Percentiles rank a stretch among this genome's conserved stretches.
Conservation (phyloP, 2,888 invertebrate species). For the Eubasilissa splendida region DNA sequence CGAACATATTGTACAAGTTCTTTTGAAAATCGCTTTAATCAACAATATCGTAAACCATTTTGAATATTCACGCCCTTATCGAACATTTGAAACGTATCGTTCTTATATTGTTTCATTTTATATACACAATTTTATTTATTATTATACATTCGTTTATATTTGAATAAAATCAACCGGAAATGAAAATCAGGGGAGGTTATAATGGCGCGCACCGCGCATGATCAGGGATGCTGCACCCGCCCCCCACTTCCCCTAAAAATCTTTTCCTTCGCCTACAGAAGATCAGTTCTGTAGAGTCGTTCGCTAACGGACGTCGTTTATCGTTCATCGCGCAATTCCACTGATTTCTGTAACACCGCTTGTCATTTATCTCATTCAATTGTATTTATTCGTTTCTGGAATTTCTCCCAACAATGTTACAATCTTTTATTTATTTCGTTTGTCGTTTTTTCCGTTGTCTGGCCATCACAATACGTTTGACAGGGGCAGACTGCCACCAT, state of each 20-base stretch:
- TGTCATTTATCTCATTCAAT: conserved; percentile 3
- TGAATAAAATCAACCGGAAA: conserved; percentile 37
- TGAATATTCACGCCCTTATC: too few relatives aligned
- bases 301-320: neutral
- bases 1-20: too few relatives aligned
- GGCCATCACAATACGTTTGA: conserved; percentile 17
- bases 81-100: neutral
- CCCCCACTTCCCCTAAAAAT: conserved; percentile 28
- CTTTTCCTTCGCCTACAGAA: conserved; percentile 29
- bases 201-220: conserved; percentile 44
- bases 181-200: neutral
- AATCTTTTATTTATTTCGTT: neutral
- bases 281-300: conserved; percentile 17
- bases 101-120: too few relatives aligned
- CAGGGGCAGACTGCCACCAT: conserved; percentile 37
- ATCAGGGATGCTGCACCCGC: conserved; percentile 52
- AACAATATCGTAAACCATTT: too few relatives aligned
- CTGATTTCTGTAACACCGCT: neutral
- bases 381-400: neutral
- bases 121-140: neutral
- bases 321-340: conserved; percentile 26
- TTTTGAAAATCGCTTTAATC: too few relatives aligned
- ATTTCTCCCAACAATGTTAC: neutral
- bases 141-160: neutral
- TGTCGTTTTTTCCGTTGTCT: conserved; percentile 5